These are phyloP conservation scores for Hapalemur alaotrensis DNA, from an alignment of 2,797 vertebrate species.

Conservation along the genomic window DNA sequence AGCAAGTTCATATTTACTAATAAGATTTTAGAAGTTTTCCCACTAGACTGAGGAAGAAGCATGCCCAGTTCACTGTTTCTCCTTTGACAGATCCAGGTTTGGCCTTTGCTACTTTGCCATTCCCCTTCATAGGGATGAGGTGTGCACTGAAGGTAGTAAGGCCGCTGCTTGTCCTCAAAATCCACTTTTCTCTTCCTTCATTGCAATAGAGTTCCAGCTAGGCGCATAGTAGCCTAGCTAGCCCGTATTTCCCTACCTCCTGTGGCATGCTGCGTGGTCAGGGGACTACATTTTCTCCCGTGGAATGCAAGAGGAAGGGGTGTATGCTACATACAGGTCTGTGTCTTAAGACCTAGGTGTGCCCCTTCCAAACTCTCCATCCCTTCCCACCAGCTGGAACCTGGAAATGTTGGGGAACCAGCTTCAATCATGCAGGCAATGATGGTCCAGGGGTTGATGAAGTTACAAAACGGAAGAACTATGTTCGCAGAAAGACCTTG, in stretches of 20 bases:
- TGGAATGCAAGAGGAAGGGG: background rate
- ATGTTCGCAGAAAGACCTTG: background rate
- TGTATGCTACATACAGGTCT: background rate
- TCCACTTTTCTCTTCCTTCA: background rate
- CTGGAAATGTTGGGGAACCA: background rate
- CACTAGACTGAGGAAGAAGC: background rate
- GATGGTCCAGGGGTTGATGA: background rate
- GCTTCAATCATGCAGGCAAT: background rate
- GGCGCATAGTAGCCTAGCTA: background rate
- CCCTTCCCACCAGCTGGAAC: background rate
- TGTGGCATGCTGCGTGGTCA: background rate
- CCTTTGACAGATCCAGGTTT: background rate
- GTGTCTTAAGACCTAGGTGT: background rate
- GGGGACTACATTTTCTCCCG: background rate
- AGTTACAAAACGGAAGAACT: background rate
- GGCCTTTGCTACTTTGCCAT: background rate
- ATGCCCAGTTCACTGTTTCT: background rate
- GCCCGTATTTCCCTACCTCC: background rate
- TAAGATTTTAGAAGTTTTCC: background rate
- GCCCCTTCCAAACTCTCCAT: background rate
- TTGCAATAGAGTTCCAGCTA: background rate
- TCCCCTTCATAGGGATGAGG: background rate
- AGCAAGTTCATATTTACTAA: background rate
- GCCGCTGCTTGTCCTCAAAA: background rate
- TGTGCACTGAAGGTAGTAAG: background rate